A percentile compares a stretch with the other conserved stretches of the same genome.
Conservation (phyloP, 2,888 invertebrate species). For the Pristionchus mayeri region DNA sequence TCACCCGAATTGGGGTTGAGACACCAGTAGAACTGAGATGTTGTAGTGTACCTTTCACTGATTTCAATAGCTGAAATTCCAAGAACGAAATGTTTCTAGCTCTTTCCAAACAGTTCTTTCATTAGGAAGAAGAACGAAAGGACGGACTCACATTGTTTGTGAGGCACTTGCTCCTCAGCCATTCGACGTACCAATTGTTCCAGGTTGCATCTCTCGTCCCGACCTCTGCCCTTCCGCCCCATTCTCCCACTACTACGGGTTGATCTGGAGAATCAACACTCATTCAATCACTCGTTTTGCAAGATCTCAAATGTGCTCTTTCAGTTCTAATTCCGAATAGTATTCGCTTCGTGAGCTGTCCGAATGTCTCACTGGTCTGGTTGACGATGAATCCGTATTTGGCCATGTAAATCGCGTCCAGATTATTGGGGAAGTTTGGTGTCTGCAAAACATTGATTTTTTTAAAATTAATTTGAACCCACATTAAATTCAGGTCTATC, state of each 20-base stretch:
- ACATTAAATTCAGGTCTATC: constrained; percentile 49
- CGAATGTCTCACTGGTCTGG: constrained; percentile 1
- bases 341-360: no score
- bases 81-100: no score
- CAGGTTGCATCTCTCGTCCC: constrained; percentile 33
- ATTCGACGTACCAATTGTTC: constrained; percentile 35
- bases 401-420: constrained; percentile 45
- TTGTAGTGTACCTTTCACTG: no score
- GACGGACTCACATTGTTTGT: constrained; percentile 35
- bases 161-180: constrained; percentile 43
- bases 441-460: background rate
- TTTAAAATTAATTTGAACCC: background rate
- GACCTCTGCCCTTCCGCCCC: constrained; percentile 44
- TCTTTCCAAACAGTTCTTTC: background rate
- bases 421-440: constrained; percentile 46
- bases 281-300: no score
- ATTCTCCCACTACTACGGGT: constrained; percentile 49
- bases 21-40: constrained; percentile 51
- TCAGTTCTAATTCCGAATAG: no score
- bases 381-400: constrained; percentile 50
- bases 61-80: no score
- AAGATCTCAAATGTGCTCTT: no score
- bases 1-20: constrained; percentile 52
- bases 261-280: no score
- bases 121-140: no score